These are phyloP conservation scores for Saccopteryx leptura DNA, from an alignment of 2,113 vertebrate genomes.

Conservation along the genomic window DNA sequence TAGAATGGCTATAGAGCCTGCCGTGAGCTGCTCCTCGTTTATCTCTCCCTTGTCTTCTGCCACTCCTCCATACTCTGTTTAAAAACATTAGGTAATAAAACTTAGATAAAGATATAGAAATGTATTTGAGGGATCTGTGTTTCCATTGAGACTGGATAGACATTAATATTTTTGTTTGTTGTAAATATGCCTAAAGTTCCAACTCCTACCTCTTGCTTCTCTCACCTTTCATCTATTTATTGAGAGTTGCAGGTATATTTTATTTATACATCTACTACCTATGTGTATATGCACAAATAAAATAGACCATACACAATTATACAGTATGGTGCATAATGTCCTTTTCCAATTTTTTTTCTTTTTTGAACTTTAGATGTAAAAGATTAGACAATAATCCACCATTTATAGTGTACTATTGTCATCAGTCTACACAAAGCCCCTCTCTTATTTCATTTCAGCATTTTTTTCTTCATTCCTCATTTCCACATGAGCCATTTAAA, in stretches of 20 bases:
- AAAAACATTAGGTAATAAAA: not conserved
- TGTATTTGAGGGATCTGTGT: not conserved
- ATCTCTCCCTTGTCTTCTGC: not conserved
- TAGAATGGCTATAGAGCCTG: fast-evolving
- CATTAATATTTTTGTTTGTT: not conserved
- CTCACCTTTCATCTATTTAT: not conserved
- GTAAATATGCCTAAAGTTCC: not conserved
- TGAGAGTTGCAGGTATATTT: not conserved
- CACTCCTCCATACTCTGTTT: not conserved
- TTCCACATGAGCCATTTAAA: not conserved
- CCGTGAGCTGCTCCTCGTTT: not conserved
- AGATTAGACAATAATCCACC: not conserved
- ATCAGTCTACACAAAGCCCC: not conserved
- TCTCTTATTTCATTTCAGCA: not conserved
- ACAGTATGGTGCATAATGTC: not conserved
- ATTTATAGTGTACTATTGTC: too few relatives aligned
- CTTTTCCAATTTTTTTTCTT: not conserved
- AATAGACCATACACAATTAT: not conserved
- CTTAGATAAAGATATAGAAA: not conserved
- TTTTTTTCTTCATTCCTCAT: not conserved
- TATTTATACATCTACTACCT: not conserved
- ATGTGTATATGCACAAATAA: not conserved
- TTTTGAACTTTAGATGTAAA: not conserved
- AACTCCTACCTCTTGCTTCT: not conserved
- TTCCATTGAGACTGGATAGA: not conserved